Conservation (phyloP, 2,888 invertebrate species). For the Cistogaster globosa region DNA sequence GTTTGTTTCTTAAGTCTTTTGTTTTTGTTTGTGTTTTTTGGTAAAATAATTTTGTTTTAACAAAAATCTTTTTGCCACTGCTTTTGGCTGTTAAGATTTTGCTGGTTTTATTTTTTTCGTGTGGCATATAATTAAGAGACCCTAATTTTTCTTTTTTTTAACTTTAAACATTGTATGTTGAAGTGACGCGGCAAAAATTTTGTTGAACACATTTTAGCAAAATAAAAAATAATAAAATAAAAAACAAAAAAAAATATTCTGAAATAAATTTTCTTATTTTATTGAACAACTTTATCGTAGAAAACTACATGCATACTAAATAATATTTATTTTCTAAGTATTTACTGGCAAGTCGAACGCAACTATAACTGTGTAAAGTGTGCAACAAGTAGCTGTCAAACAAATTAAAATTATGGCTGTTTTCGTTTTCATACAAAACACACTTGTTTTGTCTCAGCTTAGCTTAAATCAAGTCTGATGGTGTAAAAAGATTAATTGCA, state of each 20-base stretch:
- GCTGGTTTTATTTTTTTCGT: slow-evolving; percentile 17
- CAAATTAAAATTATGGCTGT: slow-evolving; percentile 48
- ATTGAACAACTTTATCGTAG: slow-evolving; percentile 15
- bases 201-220: background rate
- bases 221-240: background rate
- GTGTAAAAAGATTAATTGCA: slow-evolving; percentile 64
- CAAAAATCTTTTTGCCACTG: slow-evolving; percentile 51
- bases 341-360: slow-evolving; percentile 26
- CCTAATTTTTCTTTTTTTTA: slow-evolving; percentile 44
- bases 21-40: slow-evolving; percentile 18
- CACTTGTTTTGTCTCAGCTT: slow-evolving; percentile 20
- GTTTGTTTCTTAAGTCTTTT: slow-evolving; percentile 64
- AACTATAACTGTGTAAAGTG: slow-evolving; percentile 14
- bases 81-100: slow-evolving; percentile 48
- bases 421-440: slow-evolving; percentile 43
- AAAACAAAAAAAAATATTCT: background rate
- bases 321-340: slow-evolving; percentile 14
- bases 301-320: background rate
- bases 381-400: slow-evolving; percentile 50
- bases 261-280: background rate
- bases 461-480: slow-evolving; percentile 43
- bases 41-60: slow-evolving; percentile 47
- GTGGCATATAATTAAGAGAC: slow-evolving; percentile 65
- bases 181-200: slow-evolving; percentile 20
- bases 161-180: slow-evolving; percentile 1